Evolutionary conservation across 2,888 invertebrate genomes (phyloP).

Genomic region (Tenthredo notha): DNA sequence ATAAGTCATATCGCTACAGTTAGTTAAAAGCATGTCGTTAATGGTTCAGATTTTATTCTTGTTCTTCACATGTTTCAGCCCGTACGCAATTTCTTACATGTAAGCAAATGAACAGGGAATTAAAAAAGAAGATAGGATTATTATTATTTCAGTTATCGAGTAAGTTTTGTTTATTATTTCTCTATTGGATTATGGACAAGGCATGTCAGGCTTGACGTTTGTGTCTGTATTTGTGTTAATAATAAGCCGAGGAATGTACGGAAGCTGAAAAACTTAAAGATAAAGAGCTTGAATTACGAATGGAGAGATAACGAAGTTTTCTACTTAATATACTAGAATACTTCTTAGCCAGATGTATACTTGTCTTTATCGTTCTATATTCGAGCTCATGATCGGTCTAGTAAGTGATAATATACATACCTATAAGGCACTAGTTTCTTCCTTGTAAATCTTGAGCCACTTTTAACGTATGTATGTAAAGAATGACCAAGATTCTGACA

Average conservation of each 20-base stretch:
- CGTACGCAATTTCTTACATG: not conserved
- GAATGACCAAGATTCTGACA: constrained; percentile 7
- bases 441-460: not conserved
- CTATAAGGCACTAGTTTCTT: not conserved
- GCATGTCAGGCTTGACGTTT: not conserved
- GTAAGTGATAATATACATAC: not conserved
- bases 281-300: not conserved
- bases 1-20: not conserved
- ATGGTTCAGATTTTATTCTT: not conserved
- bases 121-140: not conserved
- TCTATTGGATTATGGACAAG: not conserved
- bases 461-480: not conserved
- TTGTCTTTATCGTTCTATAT: not conserved
- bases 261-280: not conserved
- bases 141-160: not conserved
- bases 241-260: constrained; percentile 13
- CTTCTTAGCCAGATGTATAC: not conserved
- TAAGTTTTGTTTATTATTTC: not conserved
- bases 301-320: not conserved
- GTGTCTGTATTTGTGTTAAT: not conserved
- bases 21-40: not conserved
- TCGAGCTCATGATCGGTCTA: not conserved
- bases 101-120: not conserved
- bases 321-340: not conserved
- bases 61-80: not conserved